These are phyloP conservation scores for Nyleta sp. DNA, from an alignment of 2,888 invertebrate genomes.

Conservation along the genomic window DNA sequence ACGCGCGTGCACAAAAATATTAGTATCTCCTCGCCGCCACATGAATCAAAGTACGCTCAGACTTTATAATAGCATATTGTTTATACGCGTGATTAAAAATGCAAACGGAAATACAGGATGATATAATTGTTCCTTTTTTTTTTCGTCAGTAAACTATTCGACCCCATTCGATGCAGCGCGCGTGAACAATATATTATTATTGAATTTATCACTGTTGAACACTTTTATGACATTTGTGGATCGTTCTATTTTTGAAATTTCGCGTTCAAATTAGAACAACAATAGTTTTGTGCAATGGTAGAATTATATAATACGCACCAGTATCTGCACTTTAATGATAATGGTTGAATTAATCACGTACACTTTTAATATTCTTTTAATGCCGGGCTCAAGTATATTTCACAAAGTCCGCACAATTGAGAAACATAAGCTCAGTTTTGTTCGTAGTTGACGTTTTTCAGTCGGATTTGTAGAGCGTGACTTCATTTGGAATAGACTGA, in stretches of 20 bases:
- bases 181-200: conserved; percentile 30
- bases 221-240: conserved; percentile 53
- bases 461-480: not conserved
- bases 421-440: not conserved
- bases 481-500: not conserved
- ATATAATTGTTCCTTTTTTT: conserved; percentile 58
- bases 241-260: conserved; percentile 52
- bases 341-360: conserved; percentile 6
- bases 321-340: conserved; percentile 13
- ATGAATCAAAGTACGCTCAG: conserved; percentile 63
- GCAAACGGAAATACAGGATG: conserved; percentile 59
- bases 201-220: conserved; percentile 40
- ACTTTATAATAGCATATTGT: conserved; percentile 63
- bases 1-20: conserved; percentile 51
- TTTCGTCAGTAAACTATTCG: conserved; percentile 29
- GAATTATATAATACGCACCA: conserved; percentile 22
- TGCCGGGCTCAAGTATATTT: not conserved
- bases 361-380: conserved; percentile 12
- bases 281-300: conserved; percentile 46
- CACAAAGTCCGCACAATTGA: conserved; percentile 1
- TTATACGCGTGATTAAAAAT: conserved; percentile 59
- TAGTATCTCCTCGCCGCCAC: conserved; percentile 46
- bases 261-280: conserved; percentile 52
- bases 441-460: not conserved
- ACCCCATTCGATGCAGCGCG: conserved; percentile 35